Evolutionary conservation across 2,888 invertebrate species (phyloP).

Genomic region (Cryptus armator): DNA sequence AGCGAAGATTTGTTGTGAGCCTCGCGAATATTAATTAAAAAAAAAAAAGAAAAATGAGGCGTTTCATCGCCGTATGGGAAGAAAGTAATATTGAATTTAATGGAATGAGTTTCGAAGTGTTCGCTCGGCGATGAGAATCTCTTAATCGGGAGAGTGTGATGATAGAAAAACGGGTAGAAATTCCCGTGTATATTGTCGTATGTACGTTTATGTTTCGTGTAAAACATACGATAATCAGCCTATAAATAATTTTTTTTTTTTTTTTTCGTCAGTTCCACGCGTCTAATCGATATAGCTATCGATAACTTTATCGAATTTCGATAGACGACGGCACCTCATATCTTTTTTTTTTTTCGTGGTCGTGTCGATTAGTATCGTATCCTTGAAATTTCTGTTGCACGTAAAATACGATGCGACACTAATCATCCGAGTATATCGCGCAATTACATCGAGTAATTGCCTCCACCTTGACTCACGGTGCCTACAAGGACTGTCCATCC

Average conservation of each 20-base stretch:
- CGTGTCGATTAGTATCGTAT: constrained; percentile 29
- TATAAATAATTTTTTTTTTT: constrained; percentile 15
- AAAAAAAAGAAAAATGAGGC: not conserved
- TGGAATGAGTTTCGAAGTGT: not conserved
- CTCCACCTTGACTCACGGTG: constrained; percentile 54
- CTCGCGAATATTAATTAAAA: constrained; percentile 1
- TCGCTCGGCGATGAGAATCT: constrained; percentile 12
- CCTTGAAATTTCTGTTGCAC: constrained; percentile 34
- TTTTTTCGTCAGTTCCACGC: constrained; percentile 23
- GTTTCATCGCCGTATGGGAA: not conserved
- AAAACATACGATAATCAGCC: constrained; percentile 33
- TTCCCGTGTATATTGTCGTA: constrained; percentile 41
- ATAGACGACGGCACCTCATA: constrained; percentile 2
- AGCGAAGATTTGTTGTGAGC: constrained; percentile 6
- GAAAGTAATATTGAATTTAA: constrained; percentile 23
- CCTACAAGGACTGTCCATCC: constrained; percentile 30
- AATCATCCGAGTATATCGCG: constrained; percentile 33
- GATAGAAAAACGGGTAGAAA: constrained; percentile 4
- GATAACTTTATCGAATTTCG: constrained; percentile 29
- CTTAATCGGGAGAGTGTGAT: not conserved
- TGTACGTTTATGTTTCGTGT: constrained; percentile 35
- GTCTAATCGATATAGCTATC: not conserved
- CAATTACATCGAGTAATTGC: constrained; percentile 45
- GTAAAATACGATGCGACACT: constrained; percentile 6
- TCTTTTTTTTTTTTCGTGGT: constrained; percentile 11